phyloP scores from a whole-genome alignment of 2,888 invertebrate genomes.

The Hydroisotoma schaefferi region DNA sequence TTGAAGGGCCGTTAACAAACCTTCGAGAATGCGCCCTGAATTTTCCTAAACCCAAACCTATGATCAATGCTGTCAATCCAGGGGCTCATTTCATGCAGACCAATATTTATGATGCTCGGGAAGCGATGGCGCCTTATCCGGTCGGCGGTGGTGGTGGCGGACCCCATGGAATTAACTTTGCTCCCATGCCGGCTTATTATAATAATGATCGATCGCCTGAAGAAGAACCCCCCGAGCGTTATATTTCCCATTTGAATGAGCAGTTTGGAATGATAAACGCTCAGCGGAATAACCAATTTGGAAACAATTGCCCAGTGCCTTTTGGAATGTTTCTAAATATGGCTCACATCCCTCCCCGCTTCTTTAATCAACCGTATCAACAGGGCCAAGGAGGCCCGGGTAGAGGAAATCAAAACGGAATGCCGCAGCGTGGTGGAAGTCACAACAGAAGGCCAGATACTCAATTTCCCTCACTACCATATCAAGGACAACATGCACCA shows the following conservation, averaged over 20 bases:
- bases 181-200: constrained; percentile 45
- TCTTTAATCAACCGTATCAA: constrained; percentile 63
- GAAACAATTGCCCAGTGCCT: constrained; percentile 79
- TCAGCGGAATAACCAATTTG: constrained; percentile 35
- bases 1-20: constrained; percentile 96
- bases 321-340: constrained; percentile 93
- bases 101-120: constrained; percentile 80
- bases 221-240: constrained; percentile 26
- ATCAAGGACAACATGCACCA: constrained; percentile 1
- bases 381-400: constrained; percentile 11
- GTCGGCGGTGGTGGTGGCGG: background rate
- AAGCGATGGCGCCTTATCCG: constrained; percentile 25
- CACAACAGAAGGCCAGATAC: constrained; percentile 3
- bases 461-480: constrained; percentile 2
- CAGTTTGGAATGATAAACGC: constrained; percentile 37
- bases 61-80: constrained; percentile 90
- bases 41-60: constrained; percentile 94
- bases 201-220: constrained; percentile 34
- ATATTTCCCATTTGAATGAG: constrained; percentile 31
- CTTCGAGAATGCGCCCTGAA: constrained; percentile 94
- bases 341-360: constrained; percentile 71
- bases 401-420: constrained; percentile 15
- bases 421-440: background rate
- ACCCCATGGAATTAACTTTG: constrained; percentile 15
- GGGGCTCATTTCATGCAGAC: constrained; percentile 97